Base-by-base conservation (phyloP, 2,888 invertebrate genomes). In the Drosophila emarginata region DNA sequence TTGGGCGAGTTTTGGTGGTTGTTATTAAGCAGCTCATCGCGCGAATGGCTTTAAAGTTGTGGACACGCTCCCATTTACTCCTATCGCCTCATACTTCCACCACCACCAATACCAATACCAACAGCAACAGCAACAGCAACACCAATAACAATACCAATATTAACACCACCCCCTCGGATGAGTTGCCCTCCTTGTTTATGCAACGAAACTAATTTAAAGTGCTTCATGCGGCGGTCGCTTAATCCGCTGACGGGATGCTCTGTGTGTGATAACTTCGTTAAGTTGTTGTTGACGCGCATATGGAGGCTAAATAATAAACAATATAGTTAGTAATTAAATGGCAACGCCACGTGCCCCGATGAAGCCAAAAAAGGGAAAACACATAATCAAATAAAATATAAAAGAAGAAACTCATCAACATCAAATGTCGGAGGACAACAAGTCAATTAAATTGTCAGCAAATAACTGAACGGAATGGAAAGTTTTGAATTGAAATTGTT, bases 141-240 rank as follows among this genome's bases (percentile, higher is more conserved):
- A n/a, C n/a, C 4, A 21, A 58, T 15, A 14, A 4, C 21, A 21
- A 11, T 9, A 45, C 21, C 59, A 32, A 32, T 4, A 32, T 32
- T 32, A 32, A 9, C 32, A 32, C 45, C 2, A n/a, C 4, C 32
- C 61, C 64, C 21, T 28, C 1, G 26, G 32, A 6, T 36, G 6
- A 4, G 26, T 32, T 59, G 62, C 64, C 67, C 45, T 45, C 51
- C 51, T 80, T 86, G 82, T 87, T 87, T 77, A 87, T 84, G 85
- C 79, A 87, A 87, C 79, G 75, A 80, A 87, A 84, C 84, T 87
- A 83, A 83, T 83, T 87, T 87, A 87, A 87, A 83, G 81, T 77
- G 81, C 82, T 83, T 83, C 74, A 87, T 87, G 86, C 86, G 80
- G 71, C 76, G 86, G 76, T 74, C 78, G 76, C 54, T 74, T 86